Evolutionary conservation across 2,797 vertebrate genomes (phyloP).

Genomic region (Chaenodraco wilsoni): DNA sequence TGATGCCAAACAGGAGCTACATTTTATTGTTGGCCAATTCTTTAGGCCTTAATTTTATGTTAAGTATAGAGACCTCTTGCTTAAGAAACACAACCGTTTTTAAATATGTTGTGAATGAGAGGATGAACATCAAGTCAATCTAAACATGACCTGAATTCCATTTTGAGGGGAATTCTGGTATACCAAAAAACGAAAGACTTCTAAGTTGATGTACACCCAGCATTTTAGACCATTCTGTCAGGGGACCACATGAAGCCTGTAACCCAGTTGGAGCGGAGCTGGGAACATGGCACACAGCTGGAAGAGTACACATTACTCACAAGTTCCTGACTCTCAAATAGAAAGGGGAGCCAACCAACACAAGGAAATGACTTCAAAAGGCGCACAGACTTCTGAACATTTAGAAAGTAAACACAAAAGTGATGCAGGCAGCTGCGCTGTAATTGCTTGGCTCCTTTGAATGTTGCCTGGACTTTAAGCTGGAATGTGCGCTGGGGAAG

Average conservation of each 20-base stretch:
- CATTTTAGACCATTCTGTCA: conserved; percentile 5
- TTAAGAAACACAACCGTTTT: too few species aligned
- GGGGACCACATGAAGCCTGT: conserved; percentile 4
- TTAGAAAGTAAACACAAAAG: conserved; percentile 62
- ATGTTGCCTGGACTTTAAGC: conserved; percentile 65
- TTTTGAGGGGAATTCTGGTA: background rate
- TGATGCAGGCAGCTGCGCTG: conserved; percentile 58
- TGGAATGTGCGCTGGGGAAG: conserved; percentile 67
- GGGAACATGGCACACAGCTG: conserved; percentile 39
- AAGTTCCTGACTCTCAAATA: conserved; percentile 14
- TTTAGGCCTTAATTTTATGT: too few species aligned
- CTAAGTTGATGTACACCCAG: background rate
- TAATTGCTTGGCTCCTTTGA: conserved; percentile 72
- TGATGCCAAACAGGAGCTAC: too few species aligned
- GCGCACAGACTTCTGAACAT: conserved; percentile 42
- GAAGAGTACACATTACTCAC: conserved; percentile 30
- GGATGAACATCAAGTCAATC: background rate
- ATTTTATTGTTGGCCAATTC: too few species aligned
- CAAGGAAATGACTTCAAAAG: conserved; percentile 56
- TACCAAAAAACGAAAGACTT: background rate
- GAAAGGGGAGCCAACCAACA: conserved; percentile 27
- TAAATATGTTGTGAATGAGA: too few species aligned
- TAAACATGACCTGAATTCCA: background rate
- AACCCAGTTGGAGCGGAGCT: background rate
- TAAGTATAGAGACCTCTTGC: too few species aligned